Percentiles rank a stretch among this genome's conserved stretches.
Conservation (phyloP, 1,140 invertebrate species). For the Zelostemma sp. region DNA sequence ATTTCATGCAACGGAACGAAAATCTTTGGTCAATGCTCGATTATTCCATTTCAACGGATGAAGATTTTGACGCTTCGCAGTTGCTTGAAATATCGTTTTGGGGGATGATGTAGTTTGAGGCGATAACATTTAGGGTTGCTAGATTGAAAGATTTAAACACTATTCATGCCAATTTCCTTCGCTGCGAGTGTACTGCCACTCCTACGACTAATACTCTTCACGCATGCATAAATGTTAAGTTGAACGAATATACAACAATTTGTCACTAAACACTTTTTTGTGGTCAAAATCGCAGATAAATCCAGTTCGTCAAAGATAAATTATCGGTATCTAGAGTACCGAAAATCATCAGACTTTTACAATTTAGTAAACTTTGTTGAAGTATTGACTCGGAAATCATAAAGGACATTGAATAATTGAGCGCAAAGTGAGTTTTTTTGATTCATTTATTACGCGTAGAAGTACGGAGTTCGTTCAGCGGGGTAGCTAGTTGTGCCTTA, state of each 20-base stretch:
- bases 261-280: background rate
- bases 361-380: too few species aligned
- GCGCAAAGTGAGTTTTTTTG: too few species aligned
- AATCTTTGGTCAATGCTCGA: too few species aligned
- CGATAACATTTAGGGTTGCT: constrained; percentile 47
- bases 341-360: too few species aligned
- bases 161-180: constrained; percentile 67
- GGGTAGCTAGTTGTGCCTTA: too few species aligned
- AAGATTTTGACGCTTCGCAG: constrained; percentile 27
- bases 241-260: background rate
- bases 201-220: constrained; percentile 58
- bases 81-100: constrained; percentile 15
- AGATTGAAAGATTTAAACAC: constrained; percentile 64
- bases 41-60: constrained; percentile 13
- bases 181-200: constrained; percentile 64
- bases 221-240: constrained; percentile 30
- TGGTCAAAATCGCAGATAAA: background rate
- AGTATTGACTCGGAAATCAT: too few species aligned
- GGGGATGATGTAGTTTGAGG: constrained; percentile 17
- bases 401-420: too few species aligned
- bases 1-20: too few species aligned
- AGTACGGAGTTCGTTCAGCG: too few species aligned
- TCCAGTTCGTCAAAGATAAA: too few species aligned
- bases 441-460: too few species aligned
- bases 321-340: too few species aligned